phyloP scores from a whole-genome alignment of 2,888 invertebrate genomes.

The Dicyrtoma fusca region DNA sequence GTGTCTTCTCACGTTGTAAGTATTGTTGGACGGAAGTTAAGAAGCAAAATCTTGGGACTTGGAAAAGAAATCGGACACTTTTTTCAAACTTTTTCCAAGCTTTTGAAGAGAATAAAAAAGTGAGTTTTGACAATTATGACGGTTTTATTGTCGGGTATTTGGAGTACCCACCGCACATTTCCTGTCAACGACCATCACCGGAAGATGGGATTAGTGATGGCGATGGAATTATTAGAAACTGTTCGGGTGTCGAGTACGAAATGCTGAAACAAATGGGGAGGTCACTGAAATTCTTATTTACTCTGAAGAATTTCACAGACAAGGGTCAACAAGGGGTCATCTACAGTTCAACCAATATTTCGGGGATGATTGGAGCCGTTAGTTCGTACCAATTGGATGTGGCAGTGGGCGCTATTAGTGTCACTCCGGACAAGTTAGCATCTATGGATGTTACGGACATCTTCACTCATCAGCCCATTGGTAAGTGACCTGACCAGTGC shows the following conservation, averaged over 20 bases:
- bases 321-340: slow-evolving; percentile 6
- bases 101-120: slow-evolving; percentile 37
- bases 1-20: slow-evolving; percentile 43
- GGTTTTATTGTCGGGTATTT: slow-evolving; percentile 45
- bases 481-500: too few species aligned
- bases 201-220: neutral
- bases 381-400: slow-evolving; percentile 43
- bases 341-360: slow-evolving; percentile 40
- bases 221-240: slow-evolving; percentile 18
- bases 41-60: slow-evolving; percentile 43
- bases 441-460: slow-evolving; percentile 48
- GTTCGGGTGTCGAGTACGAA: slow-evolving; percentile 51
- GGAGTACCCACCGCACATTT: slow-evolving; percentile 49
- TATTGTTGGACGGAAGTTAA: slow-evolving; percentile 42
- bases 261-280: slow-evolving; percentile 46
- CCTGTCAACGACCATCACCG: slow-evolving; percentile 27
- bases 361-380: slow-evolving; percentile 45
- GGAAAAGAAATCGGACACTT: slow-evolving; percentile 49
- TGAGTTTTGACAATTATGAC: slow-evolving; percentile 41
- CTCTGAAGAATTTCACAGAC: slow-evolving; percentile 40
- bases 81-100: slow-evolving; percentile 46
- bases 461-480: slow-evolving; percentile 47
- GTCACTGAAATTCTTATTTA: slow-evolving; percentile 44
- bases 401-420: slow-evolving; percentile 47
- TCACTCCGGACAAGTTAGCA: slow-evolving; percentile 41